A percentile compares a stretch with the other conserved stretches of the same genome.
These are phyloP conservation scores for Endomychus coccineus DNA, from an alignment of 2,888 invertebrate species.

Conservation along the genomic window DNA sequence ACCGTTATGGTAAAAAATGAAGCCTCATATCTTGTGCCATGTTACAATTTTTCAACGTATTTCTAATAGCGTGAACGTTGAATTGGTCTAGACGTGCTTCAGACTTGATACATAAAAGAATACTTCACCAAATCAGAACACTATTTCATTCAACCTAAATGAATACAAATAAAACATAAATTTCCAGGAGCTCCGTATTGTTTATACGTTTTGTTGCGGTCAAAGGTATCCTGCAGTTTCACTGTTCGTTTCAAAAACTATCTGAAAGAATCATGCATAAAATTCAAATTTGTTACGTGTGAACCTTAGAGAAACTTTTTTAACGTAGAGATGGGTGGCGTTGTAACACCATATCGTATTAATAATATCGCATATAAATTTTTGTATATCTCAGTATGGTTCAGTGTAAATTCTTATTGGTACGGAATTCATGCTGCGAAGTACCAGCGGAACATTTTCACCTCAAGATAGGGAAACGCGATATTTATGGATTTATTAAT, in stretches of 20 bases:
- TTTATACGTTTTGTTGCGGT: conserved; percentile 29
- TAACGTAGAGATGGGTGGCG: conserved; percentile 23
- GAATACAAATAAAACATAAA: no score
- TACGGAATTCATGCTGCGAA: conserved; percentile 26
- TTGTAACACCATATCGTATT: conserved; percentile 30
- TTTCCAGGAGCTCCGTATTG: conserved; percentile 29
- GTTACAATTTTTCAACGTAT: no score
- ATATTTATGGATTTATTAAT: not conserved
- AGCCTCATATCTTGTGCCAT: no score
- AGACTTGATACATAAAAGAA: no score
- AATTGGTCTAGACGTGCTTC: no score
- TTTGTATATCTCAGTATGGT: conserved; percentile 28
- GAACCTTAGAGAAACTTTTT: conserved; percentile 26
- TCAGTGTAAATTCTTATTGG: conserved; percentile 27
- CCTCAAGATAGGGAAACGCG: not conserved
- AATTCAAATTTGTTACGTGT: conserved; percentile 39
- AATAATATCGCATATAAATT: conserved; percentile 35
- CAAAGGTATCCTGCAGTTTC: conserved; percentile 31
- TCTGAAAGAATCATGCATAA: conserved; percentile 37
- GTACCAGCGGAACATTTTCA: no score
- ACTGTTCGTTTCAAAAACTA: conserved; percentile 35
- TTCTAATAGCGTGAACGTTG: no score
- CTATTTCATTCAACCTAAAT: no score
- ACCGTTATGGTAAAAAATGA: no score
- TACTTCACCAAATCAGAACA: no score